Evolutionary conservation across 2,888 invertebrate genomes (phyloP), one percentile per base, ranked within the genome.

Genomic region (Troglohyphantes excavatus): DNA sequence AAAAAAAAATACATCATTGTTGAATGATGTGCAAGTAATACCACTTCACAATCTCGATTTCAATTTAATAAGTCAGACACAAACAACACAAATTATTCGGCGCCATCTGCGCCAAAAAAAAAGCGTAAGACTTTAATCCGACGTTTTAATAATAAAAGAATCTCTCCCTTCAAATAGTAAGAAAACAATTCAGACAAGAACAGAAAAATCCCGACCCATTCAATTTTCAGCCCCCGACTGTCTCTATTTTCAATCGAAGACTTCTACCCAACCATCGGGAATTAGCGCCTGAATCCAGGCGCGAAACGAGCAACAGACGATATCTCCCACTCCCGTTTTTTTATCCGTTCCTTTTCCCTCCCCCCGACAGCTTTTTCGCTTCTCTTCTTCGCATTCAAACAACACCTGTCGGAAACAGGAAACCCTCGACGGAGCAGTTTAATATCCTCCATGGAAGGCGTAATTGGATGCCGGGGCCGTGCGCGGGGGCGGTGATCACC

Each of bases 371-470:
- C 3, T 78, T 59, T 65, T 26, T 26, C n/a, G n/a, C n/a, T 43
- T 43, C 23, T 33, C 29, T 61, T 29, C 21, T 6, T 61, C 21
- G 2, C 23, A 21, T 26, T 78, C 33, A 59, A 67, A 65, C 23
- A 83, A 73, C 83, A 73, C 83, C 83, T 73, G 83, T 83, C 73
- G 72, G 73, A 73, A 83, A 83, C 73, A 19, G 59, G 73, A 83
- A 39, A 72, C 61, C 72, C 13, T 23, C 6, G 21, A 21, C 26
- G 23, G 39, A 61, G 29, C 13, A 33, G 39, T 83, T 83, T 73
- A 73, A 83, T 83, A 83, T 70, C 59, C 29, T 19, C 68, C 29
- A 19, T 21, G 39, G 6, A 65, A 53, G 13, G 39, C 27, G 82
- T 72, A 82, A 82, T 72, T 72, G 82, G 82, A 82, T 59, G 29